Evolutionary conservation across 35 echinoderm and acorn worm genomes (phyloP), one percentile per base, ranked within the genome.

Genomic region (Eucidaris tribuloides): DNA sequence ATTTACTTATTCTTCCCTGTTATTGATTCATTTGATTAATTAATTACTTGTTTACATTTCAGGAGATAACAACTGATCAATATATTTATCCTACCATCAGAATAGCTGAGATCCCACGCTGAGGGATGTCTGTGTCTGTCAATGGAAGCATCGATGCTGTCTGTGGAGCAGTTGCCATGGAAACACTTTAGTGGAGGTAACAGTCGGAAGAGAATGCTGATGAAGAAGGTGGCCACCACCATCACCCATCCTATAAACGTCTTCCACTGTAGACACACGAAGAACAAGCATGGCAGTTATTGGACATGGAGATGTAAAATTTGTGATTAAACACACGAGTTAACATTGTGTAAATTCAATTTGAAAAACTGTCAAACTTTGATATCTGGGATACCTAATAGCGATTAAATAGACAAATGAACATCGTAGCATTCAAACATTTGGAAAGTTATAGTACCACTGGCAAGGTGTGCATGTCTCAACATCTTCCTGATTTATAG

Each of bases 101-200:
- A 89, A 28, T 68, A 89, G 28, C 86, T 89, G 29, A 89, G 79
- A 74, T 89, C 86, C 86, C 86, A 89, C 9, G 45, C 25, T 15
- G 78, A 76, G 7, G 86, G 86, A 38, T 58, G 77, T 33, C 45
- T 28, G 1, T 29, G 45, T 27, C 38, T 65, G 40, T 29, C 25
- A 29, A 30, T 19, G 22, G 37, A 17, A 19, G 17, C 33, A 30
- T 50, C 39, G 20, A n/a, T 22, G 30, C 41, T 40, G 24, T 33
- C 30, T 18, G 17, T 7, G 24, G 18, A 25, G 43, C 9, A 2
- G 37, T 52, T 65, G 32, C 25, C 20, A 44, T 44, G 30, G 18
- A 24, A 23, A 41, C 77, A 4, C 36, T 3, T 29, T 11, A 62
- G 31, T 33, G 78, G 41, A 27, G 33, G 35, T 7, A 71, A 27